Evolutionary conservation across 1,140 invertebrate species (phyloP), one percentile per base, ranked within the genome.

Genomic region (Drosophila triauraria): DNA sequence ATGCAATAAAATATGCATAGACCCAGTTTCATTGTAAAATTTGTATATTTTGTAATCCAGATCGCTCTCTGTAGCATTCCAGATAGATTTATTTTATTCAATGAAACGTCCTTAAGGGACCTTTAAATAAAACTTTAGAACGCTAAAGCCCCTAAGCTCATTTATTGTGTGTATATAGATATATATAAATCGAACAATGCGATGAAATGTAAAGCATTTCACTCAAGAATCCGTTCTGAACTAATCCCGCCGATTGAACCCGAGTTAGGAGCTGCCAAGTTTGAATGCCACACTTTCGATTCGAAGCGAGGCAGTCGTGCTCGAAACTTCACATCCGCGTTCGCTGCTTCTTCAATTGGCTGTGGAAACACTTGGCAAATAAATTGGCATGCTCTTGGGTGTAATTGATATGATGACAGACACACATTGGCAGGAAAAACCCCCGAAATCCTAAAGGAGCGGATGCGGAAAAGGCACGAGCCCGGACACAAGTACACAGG

Each of bases 361-460:
- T 70, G 56, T 62, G 79, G 69, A 63, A 64, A 67, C 68, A 78
- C 78, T 83, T 78, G 80, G 65, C 61, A 84, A 67, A 80, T 83
- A 83, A 83, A 83, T 83, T 83, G 80, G 83, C 68, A 69, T 83
- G 83, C 82, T 87, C 75, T 80, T 76, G 80, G 80, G 72, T 70
- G 83, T 87, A 87, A 87, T 87, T 87, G 80, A 88, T 87, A 88
- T 71, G 60, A 80, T 75, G 77, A 65, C 53, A 62, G 43, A 62
- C 68, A 46, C 62, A 46, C 60, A 78, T 62, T 47, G 47, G 23
- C 46, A 43, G 65, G 62, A 60, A 71, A 65, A 60, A 48, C 10
- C 53, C 67, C 65, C 27, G 38, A 60, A 72, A 57, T 42, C 46
- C 27, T 13, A 51, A n/a, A 17, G 68, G 38, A 72, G 17, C 59